These are phyloP conservation scores for Calameuta idolon DNA, from an alignment of 2,888 invertebrate genomes.

Conservation along the genomic window DNA sequence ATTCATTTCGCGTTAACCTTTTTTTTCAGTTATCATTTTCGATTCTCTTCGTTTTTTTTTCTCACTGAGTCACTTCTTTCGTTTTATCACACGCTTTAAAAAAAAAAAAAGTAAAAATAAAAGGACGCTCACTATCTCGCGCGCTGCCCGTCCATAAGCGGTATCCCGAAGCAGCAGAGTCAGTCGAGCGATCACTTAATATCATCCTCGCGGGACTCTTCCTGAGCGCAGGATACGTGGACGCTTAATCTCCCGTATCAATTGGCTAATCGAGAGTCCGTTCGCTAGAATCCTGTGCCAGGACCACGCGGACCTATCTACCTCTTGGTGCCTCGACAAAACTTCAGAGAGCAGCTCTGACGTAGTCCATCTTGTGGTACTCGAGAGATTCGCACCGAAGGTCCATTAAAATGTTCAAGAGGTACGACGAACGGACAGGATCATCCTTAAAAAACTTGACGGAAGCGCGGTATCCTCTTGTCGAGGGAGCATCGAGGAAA, in stretches of 20 bases:
- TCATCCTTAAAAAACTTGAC: neutral
- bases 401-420: neutral
- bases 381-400: neutral
- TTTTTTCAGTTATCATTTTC: conserved; percentile 26
- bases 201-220: neutral
- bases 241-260: neutral
- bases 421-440: neutral
- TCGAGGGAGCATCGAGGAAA: neutral
- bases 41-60: conserved; percentile 18
- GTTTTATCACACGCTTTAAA: conserved; percentile 40
- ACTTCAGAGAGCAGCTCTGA: neutral
- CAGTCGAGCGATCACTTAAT: conserved; percentile 18
- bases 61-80: conserved; percentile 27
- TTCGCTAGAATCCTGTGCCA: neutral
- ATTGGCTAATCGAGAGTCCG: neutral
- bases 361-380: neutral
- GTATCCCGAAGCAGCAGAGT: conserved; percentile 18
- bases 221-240: neutral
- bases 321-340: neutral
- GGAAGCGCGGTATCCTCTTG: neutral
- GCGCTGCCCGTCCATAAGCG: neutral
- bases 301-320: neutral
- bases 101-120: neutral
- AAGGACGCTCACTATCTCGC: conserved; percentile 12
- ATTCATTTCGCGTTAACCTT: conserved; percentile 36